A percentile compares a stretch with the other conserved stretches of the same genome.
These are phyloP conservation scores for Pipra filicauda DNA, from an alignment of 2,113 vertebrate species.

Conservation along the genomic window DNA sequence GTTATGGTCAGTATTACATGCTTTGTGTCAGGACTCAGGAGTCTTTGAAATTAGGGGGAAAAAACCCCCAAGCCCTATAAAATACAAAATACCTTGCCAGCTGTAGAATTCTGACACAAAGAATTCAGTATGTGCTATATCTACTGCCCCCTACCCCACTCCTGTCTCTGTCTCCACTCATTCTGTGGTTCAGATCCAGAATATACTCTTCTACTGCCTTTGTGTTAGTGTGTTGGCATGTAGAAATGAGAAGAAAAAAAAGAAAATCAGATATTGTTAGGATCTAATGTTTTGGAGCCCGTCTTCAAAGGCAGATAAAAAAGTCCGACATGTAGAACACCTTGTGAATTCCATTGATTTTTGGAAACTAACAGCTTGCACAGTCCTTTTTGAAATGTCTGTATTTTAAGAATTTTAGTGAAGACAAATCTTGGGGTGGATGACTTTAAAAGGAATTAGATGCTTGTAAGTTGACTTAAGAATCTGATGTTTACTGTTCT, in stretches of 20 bases:
- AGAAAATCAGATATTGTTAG: not conserved
- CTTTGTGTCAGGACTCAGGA: not conserved
- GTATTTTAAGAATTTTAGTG: not conserved
- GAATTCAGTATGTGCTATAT: not conserved
- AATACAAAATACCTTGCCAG: not conserved
- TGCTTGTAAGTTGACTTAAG: not conserved
- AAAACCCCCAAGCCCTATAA: not conserved
- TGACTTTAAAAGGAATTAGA: not conserved
- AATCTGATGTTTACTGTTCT: not conserved
- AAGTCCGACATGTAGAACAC: not conserved
- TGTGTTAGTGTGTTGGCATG: not conserved
- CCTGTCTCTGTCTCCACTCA: rapidly evolving
- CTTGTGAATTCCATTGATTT: not conserved
- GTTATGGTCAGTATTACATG: not conserved
- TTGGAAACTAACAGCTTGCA: not conserved
- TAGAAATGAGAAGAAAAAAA: not conserved
- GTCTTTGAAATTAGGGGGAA: not conserved
- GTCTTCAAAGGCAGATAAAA: not conserved
- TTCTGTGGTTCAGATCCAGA: not conserved
- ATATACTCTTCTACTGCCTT: not conserved
- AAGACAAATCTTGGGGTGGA: not conserved
- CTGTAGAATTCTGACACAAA: not conserved
- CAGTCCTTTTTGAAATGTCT: not conserved
- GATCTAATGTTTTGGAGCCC: not conserved
- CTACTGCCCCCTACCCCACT: not conserved